Base-by-base conservation (phyloP, 2,888 invertebrate species). In the Rapana venosa region DNA sequence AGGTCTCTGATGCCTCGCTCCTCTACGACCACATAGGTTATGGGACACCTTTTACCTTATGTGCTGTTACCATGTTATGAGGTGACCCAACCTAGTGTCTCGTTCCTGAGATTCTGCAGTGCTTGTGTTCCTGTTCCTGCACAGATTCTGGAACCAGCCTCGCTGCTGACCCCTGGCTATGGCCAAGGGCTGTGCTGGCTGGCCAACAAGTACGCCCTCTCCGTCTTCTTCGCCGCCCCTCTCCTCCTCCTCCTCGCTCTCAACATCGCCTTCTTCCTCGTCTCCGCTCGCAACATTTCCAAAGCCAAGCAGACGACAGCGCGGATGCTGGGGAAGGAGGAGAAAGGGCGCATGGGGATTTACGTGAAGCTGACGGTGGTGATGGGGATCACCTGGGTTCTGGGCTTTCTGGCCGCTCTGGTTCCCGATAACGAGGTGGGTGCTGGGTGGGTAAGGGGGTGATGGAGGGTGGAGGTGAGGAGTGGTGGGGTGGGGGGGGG, bases 111-210 rank as follows among this genome's bases (percentile, higher is more conserved):
- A 47, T 47, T 47, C 47, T 47, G 8, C 47, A 47, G 47, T 47
- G 8, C 47, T 5, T 47, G 47, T 47, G 4, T 5, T 47, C 47
- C 47, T 47, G 4, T 47, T n/a, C n/a, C n/a, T n/a, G n/a, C 74
- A 15, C 90, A 91, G 84, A 32, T n/a, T 13, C 20, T 89, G 26
- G 35, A 87, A 17, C 88, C 88, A 20, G 35, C 11, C n/a, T 87
- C 88, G 22, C 5, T 22, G 0, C 56, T 90, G 30, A 90, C 83
- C 47, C 92, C 91, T 26, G 61, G 87, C 6, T 92, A 92, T 89
- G 92, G 92, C 8, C 26, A 79, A 15, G 88, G 84, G n/a, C 66
- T 91, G 26, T 91, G 92, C 84, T 92, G 91, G 92, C 84, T 92
- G n/a, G 61, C 87, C 74, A 91, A 88, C 70, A 85, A 88, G 30